Base-by-base conservation (phyloP, 2,113 vertebrate genomes). In the Ctenodactylus gundi region DNA sequence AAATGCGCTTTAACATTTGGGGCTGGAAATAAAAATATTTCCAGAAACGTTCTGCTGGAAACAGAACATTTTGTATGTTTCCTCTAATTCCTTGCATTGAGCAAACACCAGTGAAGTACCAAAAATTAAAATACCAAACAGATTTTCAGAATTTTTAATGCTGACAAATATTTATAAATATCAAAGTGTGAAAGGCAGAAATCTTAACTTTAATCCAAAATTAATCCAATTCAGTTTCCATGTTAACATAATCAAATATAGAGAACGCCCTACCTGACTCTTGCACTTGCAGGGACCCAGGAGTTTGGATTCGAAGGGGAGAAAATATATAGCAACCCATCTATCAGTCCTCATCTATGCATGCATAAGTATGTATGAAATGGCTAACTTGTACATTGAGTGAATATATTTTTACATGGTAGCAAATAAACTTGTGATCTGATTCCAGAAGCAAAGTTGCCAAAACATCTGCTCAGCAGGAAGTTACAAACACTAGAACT, bases 91-190 rank as follows among this genome's bases (percentile, higher is more conserved):
- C 36, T 88, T 88, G 68, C n/a, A 70, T 81, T 88, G 87, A 1
- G 67, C 3, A 94, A 72, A 7, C 20, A 85, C 27, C 6, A 72
- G 34, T 85, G 15, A 78, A 73, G 11, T 44, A 76, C 53, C 14
- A 23, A 68, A 78, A 73, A 88, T 81, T 7, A 9, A 10, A 46
- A 18, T 58, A 77, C 23, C 5, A 17, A 17, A 70, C 6, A 85
- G 15, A 82, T n/a, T 93, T 86, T 93, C n/a, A 60, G 13, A 49
- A 90, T 78, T 88, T 81, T 85, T 51, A 76, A 1, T 53, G 15
- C 27, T 81, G 58, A 80, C 25, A 76, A 21, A 88, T 68, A 68
- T 95, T 39, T 85, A 51, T 91, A 84, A 67, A n/a, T 85, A 91
- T 41, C 23, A 73, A 78, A 88, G 10, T 62, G 1, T 9, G 41